Base-by-base conservation (phyloP, 2,888 invertebrate species). In the Vannuccia rotundouncinata region DNA sequence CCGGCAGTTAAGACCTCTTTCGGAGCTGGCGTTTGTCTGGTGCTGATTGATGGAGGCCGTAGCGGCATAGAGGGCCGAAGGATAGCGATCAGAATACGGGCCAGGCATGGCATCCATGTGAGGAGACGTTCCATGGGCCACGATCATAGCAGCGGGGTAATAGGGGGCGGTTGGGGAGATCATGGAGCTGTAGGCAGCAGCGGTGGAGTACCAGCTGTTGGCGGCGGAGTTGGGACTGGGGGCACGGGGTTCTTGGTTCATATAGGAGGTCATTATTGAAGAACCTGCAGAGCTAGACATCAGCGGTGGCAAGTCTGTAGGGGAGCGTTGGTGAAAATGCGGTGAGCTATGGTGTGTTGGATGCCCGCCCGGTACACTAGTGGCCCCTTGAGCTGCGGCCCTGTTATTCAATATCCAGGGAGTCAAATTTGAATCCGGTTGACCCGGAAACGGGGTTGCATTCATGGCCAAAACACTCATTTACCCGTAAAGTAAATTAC, bases 401-500 rank as follows among this genome's bases (percentile, higher is more conserved):
- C 22, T 17, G 2, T 2, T 17, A 45, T 45, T 5, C 66, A 66
- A 66, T 22, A 66, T 13, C 66, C 66, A 66, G 5, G 66, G 66
- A 2, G 66, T 17, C 25, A 66, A 2, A 66, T 66, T 66, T 5
- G 66, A 22, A 13, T 66, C 66, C 66, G 66, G 10, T 66, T 66
- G 66, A 66, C 66, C 66, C 66, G 66, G 66, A 22, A 66, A 66
- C 22, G 66, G 66, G 66, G 10, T 66, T 66, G 66, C 66, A 66
- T 66, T 66, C 66, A 66, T 66, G 10, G 66, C 66, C 5, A 66
- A 22, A 66, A 66, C 66, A 22, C 66, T 66, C 66, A 66, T 66
- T 22, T 66, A 66, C 25, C 66, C 66, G 22, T 22, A 5, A 22
- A 22, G 66, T 66, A 66, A 66, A 66, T 66, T 66, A 66, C 17